A percentile compares a stretch with the other conserved stretches of the same genome.
Conservation (phyloP, 2,113 vertebrate species). For the Apodemus speciosus region DNA sequence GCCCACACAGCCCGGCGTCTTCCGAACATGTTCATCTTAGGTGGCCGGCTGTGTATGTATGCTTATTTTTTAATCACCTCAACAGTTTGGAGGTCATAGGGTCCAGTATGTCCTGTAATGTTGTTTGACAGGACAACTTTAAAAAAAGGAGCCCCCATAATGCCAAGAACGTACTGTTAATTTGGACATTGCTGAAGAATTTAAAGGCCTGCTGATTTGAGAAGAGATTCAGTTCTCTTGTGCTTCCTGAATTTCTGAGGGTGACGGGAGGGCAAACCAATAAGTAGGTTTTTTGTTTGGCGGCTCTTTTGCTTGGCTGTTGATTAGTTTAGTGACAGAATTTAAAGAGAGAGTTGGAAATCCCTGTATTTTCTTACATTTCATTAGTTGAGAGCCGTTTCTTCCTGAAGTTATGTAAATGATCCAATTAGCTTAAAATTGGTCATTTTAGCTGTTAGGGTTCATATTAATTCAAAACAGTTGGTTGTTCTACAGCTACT, state of each 20-base stretch:
- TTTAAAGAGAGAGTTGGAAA: background rate
- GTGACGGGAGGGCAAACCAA: background rate
- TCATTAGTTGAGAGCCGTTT: background rate
- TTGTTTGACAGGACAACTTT: conserved; percentile 29
- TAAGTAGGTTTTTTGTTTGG: background rate
- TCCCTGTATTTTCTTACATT: background rate
- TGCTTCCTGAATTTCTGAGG: background rate
- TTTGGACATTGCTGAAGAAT: background rate
- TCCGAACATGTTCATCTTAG: background rate
- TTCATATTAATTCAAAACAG: background rate
- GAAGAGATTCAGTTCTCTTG: background rate
- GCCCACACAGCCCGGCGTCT: background rate
- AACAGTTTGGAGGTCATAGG: background rate
- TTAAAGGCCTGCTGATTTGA: background rate
- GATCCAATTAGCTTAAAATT: conserved; percentile 21
- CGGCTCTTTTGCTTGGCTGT: background rate
- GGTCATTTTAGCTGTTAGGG: background rate
- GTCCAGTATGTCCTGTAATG: background rate
- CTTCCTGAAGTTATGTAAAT: background rate
- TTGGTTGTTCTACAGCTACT: background rate
- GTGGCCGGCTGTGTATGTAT: background rate
- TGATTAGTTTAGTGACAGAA: conserved; percentile 6
- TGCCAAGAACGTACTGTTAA: background rate
- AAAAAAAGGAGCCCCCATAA: background rate
- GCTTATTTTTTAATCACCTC: conserved; percentile 5